phyloP scores from a whole-genome alignment of 2,888 invertebrate genomes.

The Digitonthophagus gazella region DNA sequence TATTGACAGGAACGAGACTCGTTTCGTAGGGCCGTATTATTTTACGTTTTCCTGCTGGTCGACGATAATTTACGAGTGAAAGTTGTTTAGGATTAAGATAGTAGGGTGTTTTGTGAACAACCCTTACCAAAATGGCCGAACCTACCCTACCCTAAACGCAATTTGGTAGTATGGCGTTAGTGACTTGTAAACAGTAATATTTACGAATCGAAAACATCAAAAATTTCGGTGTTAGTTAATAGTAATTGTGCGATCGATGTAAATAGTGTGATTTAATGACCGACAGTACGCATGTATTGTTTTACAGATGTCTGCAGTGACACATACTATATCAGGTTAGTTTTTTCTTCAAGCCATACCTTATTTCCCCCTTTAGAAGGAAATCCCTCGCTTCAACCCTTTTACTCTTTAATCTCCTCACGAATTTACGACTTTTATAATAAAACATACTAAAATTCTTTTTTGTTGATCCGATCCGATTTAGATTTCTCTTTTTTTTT shows the following conservation, averaged over 20 bases:
- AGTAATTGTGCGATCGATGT: conserved; percentile 34
- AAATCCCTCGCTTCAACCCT: too few species aligned
- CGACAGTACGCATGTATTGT: conserved; percentile 49
- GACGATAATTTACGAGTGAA: background rate
- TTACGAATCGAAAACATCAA: conserved; percentile 30
- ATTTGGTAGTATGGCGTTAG: conserved; percentile 52
- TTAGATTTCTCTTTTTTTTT: conserved; percentile 45
- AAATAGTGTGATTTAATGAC: conserved; percentile 29
- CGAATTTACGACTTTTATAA: background rate
- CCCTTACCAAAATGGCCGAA: conserved; percentile 32
- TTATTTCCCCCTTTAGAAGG: background rate
- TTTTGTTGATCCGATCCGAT: background rate
- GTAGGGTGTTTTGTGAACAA: conserved; percentile 27
- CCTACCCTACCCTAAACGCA: conserved; percentile 41
- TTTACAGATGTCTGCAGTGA: conserved; percentile 56
- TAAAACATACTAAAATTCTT: background rate
- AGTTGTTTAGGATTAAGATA: background rate
- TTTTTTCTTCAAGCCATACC: conserved; percentile 28
- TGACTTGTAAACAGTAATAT: conserved; percentile 51
- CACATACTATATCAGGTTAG: conserved; percentile 56
- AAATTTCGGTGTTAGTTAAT: conserved; percentile 25
- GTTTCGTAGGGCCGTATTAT: background rate
- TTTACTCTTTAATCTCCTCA: too few species aligned
- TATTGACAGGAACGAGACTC: conserved; percentile 7
- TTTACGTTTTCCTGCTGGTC: background rate